Evolutionary conservation across 1,140 invertebrate genomes (phyloP), one percentile per base, ranked within the genome.

Genomic region (Aphelenchoides avenae): DNA sequence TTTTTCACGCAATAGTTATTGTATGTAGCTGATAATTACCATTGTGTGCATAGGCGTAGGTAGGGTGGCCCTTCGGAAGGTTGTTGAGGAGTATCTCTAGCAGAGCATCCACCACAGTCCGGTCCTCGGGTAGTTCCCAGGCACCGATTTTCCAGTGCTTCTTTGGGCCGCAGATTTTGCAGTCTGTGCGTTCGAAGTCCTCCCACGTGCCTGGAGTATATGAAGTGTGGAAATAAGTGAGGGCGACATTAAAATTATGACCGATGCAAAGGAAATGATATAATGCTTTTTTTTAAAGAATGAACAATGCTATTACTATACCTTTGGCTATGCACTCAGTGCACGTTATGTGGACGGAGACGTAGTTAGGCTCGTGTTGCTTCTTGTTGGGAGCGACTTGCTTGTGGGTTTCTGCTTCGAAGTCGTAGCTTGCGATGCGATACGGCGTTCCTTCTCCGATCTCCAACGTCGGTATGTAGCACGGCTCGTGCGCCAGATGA

Each of bases 311-410:
- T 11, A 2, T 1, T 36, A 30, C 33, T 13, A n/a, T 15, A 11
- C 39, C 41, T 5, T 49, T 36, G 15, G 13, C 34, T 2, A 49
- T 30, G 29, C 47, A 49, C 6, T 46, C 22, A 3, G 47, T 49
- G 33, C 47, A 49, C 3, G 5, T 20, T 26, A 49, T 40, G 7
- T 40, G 11, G 3, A 3, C n/a, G 3, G 47, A 24, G 20, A 49
- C 41, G 6, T 34, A 49, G 29, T 49, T 49, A 4, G 41, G 30
- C 13, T n/a, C 11, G 7, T 49, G 47, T 4, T 15, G 9, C 5
- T 22, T 30, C n/a, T 18, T n/a, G 6, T 48, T 39, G n/a, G 15
- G 5, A 15, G 22, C 2, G 13, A 18, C 13, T 4, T n/a, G n/a
- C n/a, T n/a, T n/a, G n/a, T n/a, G n/a, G n/a, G n/a, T n/a, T n/a